Base-by-base conservation (phyloP, 2,888 invertebrate species). In the Limnephilus marmoratus region DNA sequence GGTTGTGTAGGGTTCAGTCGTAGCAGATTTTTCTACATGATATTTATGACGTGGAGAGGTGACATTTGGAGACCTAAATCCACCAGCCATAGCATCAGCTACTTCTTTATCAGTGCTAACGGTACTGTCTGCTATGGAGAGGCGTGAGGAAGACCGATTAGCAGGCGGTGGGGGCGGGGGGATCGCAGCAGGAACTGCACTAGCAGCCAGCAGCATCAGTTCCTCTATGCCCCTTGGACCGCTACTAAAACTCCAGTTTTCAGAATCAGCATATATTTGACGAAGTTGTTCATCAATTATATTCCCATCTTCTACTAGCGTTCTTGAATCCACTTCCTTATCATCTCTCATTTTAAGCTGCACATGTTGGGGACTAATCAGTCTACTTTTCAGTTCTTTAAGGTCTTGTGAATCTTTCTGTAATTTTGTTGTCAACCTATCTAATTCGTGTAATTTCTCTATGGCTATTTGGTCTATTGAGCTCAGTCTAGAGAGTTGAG, bases 331-430 rank as follows among this genome's bases (percentile, higher is more conserved):
- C 92, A 96, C 96, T 93, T 97, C 97, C 94, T 97, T 95, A 91
- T 96, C 96, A 93, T 95, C 96, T 94, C 95, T 95, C 12, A 93
- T 81, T 15, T 92, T 92, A 90, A 94, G 94, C 94, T 95, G 94
- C 92, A 94, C 94, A 92, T 96, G 96, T 93, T 97, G 97, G 24
- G 97, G 97, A 94, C 97, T 97, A 94, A 97, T 96, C 94, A 98
- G 95, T 95, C 97, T 97, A 94, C 97, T 96, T 95, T 97, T 97
- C 94, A 98, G 96, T 95, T 98, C 97, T 95, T 97, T 97, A 94
- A 98, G 96, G 95, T 97, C 97, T 95, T 97, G 97, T 92, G 98
- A 97, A 96, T 98, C 98, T 95, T 97, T 97, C 94, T 98, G 97
- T 94, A 98, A 96, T 95, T 98, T 98, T 94, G 96, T 97, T 95